Percentiles rank a stretch among this genome's conserved stretches.
phyloP scores from a whole-genome alignment of 2,888 invertebrate species.

The Microctonus aethiopoides region DNA sequence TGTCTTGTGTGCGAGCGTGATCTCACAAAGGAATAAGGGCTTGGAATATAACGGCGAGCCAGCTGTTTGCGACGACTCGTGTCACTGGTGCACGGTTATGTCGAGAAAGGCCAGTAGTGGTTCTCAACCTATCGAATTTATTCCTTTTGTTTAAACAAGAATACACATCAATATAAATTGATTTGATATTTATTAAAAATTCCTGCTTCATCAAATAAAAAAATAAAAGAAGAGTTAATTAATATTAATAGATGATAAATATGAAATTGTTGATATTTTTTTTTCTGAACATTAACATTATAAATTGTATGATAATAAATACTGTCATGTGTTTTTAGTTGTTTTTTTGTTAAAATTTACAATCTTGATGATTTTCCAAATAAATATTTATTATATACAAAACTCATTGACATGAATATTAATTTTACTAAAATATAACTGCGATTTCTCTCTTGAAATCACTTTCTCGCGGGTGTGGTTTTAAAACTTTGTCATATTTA shows the following conservation, averaged over 20 bases:
- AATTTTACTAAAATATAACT: conserved; percentile 12
- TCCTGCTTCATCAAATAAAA: too few relatives aligned
- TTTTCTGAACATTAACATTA: too few relatives aligned
- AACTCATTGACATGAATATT: background rate
- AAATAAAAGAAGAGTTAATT: too few relatives aligned
- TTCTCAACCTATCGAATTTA: conserved; percentile 9
- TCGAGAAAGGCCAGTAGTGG: conserved; percentile 16
- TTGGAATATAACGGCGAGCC: conserved; percentile 39
- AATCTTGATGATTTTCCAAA: too few relatives aligned
- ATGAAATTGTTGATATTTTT: too few relatives aligned
- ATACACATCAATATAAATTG: too few relatives aligned
- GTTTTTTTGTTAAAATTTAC: too few relatives aligned
- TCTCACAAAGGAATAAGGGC: conserved; percentile 42
- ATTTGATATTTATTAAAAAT: too few relatives aligned
- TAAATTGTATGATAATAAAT: too few relatives aligned
- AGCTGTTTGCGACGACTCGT: conserved; percentile 40
- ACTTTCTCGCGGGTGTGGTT: conserved; percentile 10
- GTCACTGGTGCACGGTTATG: conserved; percentile 28
- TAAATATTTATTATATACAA: too few relatives aligned
- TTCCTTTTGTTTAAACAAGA: background rate
- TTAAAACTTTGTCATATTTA: background rate
- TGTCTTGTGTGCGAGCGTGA: conserved; percentile 26
- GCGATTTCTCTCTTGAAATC: conserved; percentile 19
- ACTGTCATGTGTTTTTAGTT: too few relatives aligned
- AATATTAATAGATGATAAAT: too few relatives aligned